A percentile compares a stretch with the other conserved stretches of the same genome.
Evolutionary conservation across 2,888 invertebrate species (phyloP).

Genomic region (Aleiodes alternator): DNA sequence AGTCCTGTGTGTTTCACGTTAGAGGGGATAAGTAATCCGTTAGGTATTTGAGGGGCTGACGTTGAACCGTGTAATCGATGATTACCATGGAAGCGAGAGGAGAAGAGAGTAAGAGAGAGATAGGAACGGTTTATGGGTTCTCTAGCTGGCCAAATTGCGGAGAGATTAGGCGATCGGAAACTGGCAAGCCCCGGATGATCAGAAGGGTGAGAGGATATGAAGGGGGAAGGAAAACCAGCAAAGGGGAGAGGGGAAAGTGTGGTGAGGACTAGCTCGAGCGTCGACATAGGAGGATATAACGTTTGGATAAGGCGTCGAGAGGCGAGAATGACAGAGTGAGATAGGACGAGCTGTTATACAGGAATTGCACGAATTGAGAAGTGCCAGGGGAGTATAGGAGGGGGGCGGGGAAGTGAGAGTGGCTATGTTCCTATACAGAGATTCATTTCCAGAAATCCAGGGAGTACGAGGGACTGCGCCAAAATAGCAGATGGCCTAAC

Average conservation of each 20-base stretch:
- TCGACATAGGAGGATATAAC: conserved; percentile 44
- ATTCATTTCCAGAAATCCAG: conserved; percentile 20
- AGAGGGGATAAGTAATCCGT: conserved; percentile 62
- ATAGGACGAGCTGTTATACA: conserved; percentile 35
- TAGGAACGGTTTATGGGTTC: conserved; percentile 63
- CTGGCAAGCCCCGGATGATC: conserved; percentile 60
- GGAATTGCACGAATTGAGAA: neutral
- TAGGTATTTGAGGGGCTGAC: conserved; percentile 57
- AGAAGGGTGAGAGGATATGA: conserved; percentile 48
- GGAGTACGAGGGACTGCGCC: conserved; percentile 43
- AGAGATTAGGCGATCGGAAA: conserved; percentile 67
- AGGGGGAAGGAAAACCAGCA: conserved; percentile 11
- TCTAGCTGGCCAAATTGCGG: conserved; percentile 69
- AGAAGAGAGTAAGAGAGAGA: conserved; percentile 38
- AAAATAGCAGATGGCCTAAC: conserved; percentile 41
- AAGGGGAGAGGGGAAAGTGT: conserved; percentile 3
- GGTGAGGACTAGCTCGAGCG: conserved; percentile 24
- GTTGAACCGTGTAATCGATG: conserved; percentile 63
- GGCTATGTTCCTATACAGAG: conserved; percentile 4
- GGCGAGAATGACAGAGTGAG: conserved; percentile 44
- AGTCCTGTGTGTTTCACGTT: conserved; percentile 22
- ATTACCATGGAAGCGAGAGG: conserved; percentile 56
- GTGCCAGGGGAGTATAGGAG: conserved; percentile 7
- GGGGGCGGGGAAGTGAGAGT: conserved; percentile 11
- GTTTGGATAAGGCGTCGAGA: conserved; percentile 51